Evolutionary conservation across 53 echinoderm and acorn worm genomes (phyloP), one percentile per base, ranked within the genome.

Genomic region (Mesocentrotus franciscanus): DNA sequence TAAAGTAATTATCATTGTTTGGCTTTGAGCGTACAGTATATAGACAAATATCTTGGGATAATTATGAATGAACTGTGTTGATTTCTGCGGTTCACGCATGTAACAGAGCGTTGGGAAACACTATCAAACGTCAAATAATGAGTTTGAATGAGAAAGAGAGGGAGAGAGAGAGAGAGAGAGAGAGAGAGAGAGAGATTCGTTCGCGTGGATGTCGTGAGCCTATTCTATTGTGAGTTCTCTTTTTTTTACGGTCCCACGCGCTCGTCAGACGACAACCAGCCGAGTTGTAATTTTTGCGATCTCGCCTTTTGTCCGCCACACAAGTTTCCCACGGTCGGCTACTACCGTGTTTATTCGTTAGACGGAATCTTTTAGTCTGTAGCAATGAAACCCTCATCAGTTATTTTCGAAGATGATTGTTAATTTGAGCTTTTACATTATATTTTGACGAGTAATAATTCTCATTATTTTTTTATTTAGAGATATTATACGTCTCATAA

Each of bases 211-310:
- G 74, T 92, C 74, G 56, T 57, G 76, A 29, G 92, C 9, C 5
- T 61, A 62, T 61, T 56, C 92, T 68, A 92, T 92, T 74, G 76
- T 92, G 92, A n/a, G 75, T 14, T 35, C 35, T 20, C 35, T 20
- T 91, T 58, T 91, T 71, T 92, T 71, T n/a, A 92, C 92, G 92
- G 71, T 42, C 92, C 92, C 74, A 92, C 92, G 92, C 92, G 92
- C 49, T 76, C 57, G 49, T 56, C 75, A 58, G 61, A 59, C 76
- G 93, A 93, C 93, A 27, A 93, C 79, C 60, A 81, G 93, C 59
- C 56, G 79, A 93, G 93, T 59, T 79, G 83, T 93, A 93, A 81
- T 93, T 92, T 92, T 56, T 33, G 93, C 33, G 79, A 59, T 30
- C 81, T 61, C 93, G 33, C 81, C 93, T 93, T 93, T 93, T 93